Conservation (phyloP, 1,140 invertebrate genomes). For the Gonatopus flavifemur region DNA sequence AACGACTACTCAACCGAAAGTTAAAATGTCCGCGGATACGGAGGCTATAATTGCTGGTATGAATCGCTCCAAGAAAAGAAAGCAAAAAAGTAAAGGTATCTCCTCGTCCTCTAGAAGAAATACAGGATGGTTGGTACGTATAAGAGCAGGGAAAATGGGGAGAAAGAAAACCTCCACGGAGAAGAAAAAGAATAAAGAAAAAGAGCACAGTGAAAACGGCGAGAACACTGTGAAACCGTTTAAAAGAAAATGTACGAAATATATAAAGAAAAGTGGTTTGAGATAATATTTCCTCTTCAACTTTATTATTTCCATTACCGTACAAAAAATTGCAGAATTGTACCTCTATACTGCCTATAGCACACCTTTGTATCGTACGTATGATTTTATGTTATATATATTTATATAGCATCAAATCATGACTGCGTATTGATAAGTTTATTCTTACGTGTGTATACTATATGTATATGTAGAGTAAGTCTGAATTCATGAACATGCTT, state of each 20-base stretch:
- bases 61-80: conserved; percentile 28
- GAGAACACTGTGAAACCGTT: conserved; percentile 27
- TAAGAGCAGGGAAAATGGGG: conserved; percentile 20
- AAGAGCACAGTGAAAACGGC: conserved; percentile 12
- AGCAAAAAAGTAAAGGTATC: conserved; percentile 27
- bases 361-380: too few relatives aligned
- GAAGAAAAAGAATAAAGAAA: conserved; percentile 2
- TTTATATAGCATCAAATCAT: too few relatives aligned
- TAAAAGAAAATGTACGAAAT: conserved; percentile 48
- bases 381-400: too few relatives aligned
- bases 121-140: conserved; percentile 23
- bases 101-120: conserved; percentile 24
- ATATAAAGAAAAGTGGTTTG: conserved; percentile 34
- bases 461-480: too few relatives aligned
- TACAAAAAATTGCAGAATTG: too few relatives aligned
- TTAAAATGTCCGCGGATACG: conserved; percentile 41
- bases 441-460: too few relatives aligned
- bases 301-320: too few relatives aligned
- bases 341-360: too few relatives aligned
- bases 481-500: too few relatives aligned
- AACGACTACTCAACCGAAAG: conserved; percentile 29
- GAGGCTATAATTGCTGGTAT: conserved; percentile 50
- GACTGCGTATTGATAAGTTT: too few relatives aligned
- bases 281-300: too few relatives aligned
- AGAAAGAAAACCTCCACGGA: conserved; percentile 7